Percentiles rank a stretch among this genome's conserved stretches.
Conservation (phyloP, 2,113 vertebrate species). For the Brachionichthys hirsutus region DNA sequence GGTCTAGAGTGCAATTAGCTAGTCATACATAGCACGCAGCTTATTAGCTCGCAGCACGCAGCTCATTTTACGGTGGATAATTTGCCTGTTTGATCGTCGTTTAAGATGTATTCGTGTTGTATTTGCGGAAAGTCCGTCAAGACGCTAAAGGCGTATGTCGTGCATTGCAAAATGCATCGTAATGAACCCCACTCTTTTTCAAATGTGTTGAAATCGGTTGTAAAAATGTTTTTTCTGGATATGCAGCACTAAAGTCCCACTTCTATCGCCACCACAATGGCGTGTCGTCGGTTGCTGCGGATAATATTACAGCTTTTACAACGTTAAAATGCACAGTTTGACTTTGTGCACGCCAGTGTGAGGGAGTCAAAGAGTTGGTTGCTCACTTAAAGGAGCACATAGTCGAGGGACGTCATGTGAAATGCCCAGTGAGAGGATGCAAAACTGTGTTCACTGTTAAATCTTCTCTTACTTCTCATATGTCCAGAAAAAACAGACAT, state of each 20-base stretch:
- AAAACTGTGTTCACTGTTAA: constrained; percentile 9
- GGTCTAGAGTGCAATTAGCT: too few species aligned
- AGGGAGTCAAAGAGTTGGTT: neutral
- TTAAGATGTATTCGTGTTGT: too few species aligned
- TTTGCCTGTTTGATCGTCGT: too few species aligned
- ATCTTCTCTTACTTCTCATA: constrained; percentile 9
- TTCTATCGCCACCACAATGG: constrained; percentile 15
- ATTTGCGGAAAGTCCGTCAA: too few species aligned
- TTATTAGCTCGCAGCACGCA: too few species aligned
- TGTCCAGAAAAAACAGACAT: too few species aligned
- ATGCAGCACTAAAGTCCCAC: constrained; percentile 28
- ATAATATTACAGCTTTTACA: too few species aligned
- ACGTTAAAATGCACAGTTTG: constrained; percentile 1
- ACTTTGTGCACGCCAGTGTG: constrained; percentile 6
- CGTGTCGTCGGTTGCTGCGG: neutral
- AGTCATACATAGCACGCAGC: too few species aligned
- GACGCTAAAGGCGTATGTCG: too few species aligned
- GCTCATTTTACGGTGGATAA: too few species aligned
- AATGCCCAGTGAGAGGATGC: neutral
- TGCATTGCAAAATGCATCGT: too few species aligned
- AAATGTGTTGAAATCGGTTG: constrained; percentile 28
- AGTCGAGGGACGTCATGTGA: neutral
- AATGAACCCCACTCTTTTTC: too few species aligned
- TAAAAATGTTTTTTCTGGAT: constrained; percentile 23
- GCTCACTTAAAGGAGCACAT: constrained; percentile 37